Base-by-base conservation (phyloP, 2,113 vertebrate genomes). In the Syrrhaptes paradoxus region DNA sequence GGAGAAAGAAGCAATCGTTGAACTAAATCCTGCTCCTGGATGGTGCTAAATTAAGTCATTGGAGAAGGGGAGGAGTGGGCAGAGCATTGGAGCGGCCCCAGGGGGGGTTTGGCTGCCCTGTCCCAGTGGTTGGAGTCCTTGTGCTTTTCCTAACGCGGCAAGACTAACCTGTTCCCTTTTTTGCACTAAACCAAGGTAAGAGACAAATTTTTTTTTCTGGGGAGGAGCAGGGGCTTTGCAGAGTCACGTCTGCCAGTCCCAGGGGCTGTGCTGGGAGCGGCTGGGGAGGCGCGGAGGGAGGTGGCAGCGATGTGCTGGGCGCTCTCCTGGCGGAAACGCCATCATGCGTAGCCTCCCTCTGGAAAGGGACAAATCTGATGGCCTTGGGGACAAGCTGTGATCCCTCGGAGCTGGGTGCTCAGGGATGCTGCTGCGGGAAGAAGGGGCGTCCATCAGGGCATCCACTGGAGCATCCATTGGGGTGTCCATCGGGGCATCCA, bases 141-240 rank as follows among this genome's bases (percentile, higher is more conserved):
- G 59, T 46, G 70, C 73, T 84, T 10, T 88, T 45, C 61, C 57
- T 87, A 49, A 73, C 7, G 15, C 15, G 31, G 89, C 94, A 68
- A 87, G 74, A 97, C 93, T 97, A 96, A 95, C 61, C n/a, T 95
- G 43, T 94, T 89, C 80, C 88, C 81, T 82, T 93, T 95, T 32
- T 43, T 95, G 91, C 81, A 29, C 74, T 91, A 52, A 29, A 82
- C 85, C 81, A 94, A 97, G 96, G 94, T 97, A 97, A 96, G 96
- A 90, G 12, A 7, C 13, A 68, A 92, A n/a, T n/a, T 54, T 6
- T 13, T 87, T 74, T 79, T 28, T 10, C 9, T 41, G 29, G n/a
- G 1, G 25, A 20, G 12, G 46, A 65, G 55, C 0, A 17, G 79
- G 86, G 57, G 4, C 54, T 89, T 58, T 2, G 22, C 6, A 17